A percentile compares a stretch with the other conserved stretches of the same genome.
Conservation (phyloP, 2,888 invertebrate genomes). For the Tiliacea citrago region DNA sequence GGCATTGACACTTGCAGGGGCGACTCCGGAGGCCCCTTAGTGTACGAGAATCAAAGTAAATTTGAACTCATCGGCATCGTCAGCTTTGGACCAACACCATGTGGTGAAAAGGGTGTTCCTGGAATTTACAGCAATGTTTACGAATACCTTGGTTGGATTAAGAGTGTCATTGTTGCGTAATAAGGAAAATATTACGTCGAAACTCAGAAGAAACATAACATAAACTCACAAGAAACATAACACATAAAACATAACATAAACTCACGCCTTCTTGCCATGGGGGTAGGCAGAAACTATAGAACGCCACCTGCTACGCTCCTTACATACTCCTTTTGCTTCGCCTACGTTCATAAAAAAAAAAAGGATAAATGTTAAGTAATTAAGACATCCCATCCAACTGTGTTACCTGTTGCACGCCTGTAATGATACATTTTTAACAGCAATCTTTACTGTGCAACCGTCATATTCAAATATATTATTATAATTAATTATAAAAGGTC, state of each 20-base stretch:
- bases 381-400: neutral
- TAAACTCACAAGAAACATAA: too few relatives aligned
- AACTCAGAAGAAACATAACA: too few relatives aligned
- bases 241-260: too few relatives aligned
- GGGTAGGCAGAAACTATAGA: too few relatives aligned
- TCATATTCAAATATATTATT: neutral
- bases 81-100: conserved; percentile 91
- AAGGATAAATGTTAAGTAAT: neutral
- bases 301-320: too few relatives aligned
- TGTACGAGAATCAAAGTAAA: conserved; percentile 74
- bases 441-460: neutral
- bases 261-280: too few relatives aligned
- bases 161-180: conserved; percentile 37
- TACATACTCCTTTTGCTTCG: too few relatives aligned
- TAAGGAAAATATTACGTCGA: neutral
- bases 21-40: conserved; percentile 92
- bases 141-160: conserved; percentile 91
- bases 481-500: neutral
- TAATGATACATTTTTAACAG: neutral
- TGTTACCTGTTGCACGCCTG: neutral
- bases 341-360: too few relatives aligned
- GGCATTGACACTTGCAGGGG: conserved; percentile 91
- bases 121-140: conserved; percentile 91
- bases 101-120: conserved; percentile 89
- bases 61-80: conserved; percentile 87